Base-by-base conservation (phyloP, 2,113 vertebrate species). In the Lutjanus erythropterus region DNA sequence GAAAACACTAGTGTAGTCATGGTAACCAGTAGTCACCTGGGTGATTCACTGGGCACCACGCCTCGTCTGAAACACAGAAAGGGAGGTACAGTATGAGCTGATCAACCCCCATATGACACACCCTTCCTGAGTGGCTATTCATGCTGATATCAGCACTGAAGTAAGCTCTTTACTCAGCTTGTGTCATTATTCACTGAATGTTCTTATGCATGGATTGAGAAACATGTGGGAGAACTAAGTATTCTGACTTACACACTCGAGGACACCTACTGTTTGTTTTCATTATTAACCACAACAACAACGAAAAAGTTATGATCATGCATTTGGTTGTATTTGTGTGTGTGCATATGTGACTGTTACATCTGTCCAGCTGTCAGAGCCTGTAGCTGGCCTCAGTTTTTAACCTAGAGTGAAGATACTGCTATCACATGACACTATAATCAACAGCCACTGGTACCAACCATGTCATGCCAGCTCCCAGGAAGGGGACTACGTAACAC, bases 31-130 rank as follows among this genome's bases (percentile, higher is more conserved):
- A 27, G 29, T 74, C 73, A 70, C 67, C 71, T 55, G 55, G 3
- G 68, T 94, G 89, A 93, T 62, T 91, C 91, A 93, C 1, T 44
- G 55, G 9, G 71, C 42, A 6, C 81, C 92, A 84, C 89, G 12
- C 93, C 92, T 83, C 39, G 66, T 71, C 74, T 80, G 35, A 55
- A 47, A 19, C 9, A 31, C 1, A 4, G 29, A 42, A 19, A n/a
- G 41, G 50, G 78, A 71, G 78, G 64, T 21, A 6, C 61, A 5
- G 15, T 3, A 2, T 64, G 44, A 56, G 15, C 8, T 6, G 52
- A 68, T 64, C 62, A 8, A 31, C 50, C 55, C 42, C 18, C 16
- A 2, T 35, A 9, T 44, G 44, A 68, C 80, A 8, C 87, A 56
- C 55, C 79, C 53, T 25, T 15, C 2, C 7, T 2, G 19, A 11